Base-by-base conservation (phyloP, 2,113 vertebrate genomes). In the Ploceus nigricollis region DNA sequence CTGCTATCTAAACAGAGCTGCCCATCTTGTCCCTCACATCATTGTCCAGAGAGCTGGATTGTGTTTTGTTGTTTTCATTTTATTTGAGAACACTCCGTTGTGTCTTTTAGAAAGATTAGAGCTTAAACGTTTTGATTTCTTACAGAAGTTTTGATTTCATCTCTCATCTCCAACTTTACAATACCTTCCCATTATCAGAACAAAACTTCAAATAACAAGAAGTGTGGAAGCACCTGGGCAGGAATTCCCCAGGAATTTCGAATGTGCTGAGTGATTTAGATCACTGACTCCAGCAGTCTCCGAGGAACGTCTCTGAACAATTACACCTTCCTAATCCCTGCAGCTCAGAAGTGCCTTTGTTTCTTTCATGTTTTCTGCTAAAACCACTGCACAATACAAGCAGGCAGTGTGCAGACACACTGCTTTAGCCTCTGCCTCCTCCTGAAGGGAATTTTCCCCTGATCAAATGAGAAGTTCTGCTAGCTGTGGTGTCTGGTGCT, bases 241-340 rank as follows among this genome's bases (percentile, higher is more conserved):
- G 81, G 85, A 77, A 60, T 83, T 87, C 77, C 72, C 24, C 21
- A 57, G 72, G 72, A 93, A 68, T 40, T 60, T 51, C 1, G 27
- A 37, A 15, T 47, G 31, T 81, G 33, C 71, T 68, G 58, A 69
- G 57, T 54, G 58, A 58, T 89, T 94, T 64, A 20, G 47, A 47
- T 58, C 45, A 21, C 22, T 21, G 54, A 7, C 78, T 83, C 28
- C 68, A 51, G 27, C 45, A 39, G 64, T 12, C 76, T 78, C 18
- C 31, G 45, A 89, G 40, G 77, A 64, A 6, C 1, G 3, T 19
- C 28, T 78, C 18, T 31, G 45, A 89, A 37, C 70, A 83, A 51
- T 95, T 72, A 75, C 40, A 53, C 45, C 20, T 11, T 51, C 69
- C 56, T 91, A 80, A 90, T 94, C 93, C 79, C 91, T 94, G 82